A percentile compares a stretch with the other conserved stretches of the same genome.
phyloP scores from a whole-genome alignment of 2,888 invertebrate species.

The Ornithoptera alexandrae region DNA sequence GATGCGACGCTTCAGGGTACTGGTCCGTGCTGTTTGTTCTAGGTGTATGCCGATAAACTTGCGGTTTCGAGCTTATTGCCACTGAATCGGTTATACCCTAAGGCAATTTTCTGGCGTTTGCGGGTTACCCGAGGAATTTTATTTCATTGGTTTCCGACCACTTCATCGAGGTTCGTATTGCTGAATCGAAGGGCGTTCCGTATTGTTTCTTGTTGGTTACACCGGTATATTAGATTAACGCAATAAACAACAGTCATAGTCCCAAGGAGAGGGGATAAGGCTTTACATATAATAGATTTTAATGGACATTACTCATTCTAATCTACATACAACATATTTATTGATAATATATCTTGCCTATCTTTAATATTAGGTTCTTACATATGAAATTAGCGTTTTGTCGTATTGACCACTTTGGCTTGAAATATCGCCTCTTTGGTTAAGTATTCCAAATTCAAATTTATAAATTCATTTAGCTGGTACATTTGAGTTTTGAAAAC shows the following conservation, averaged over 20 bases:
- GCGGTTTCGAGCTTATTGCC: constrained; percentile 15
- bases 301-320: not conserved
- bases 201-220: constrained; percentile 9
- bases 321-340: too few species aligned
- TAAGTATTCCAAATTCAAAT: too few species aligned
- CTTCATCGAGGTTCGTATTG: constrained; percentile 20
- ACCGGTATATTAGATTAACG: constrained; percentile 15
- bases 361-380: too few species aligned
- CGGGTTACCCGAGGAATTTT: constrained; percentile 21
- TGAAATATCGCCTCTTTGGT: too few species aligned
- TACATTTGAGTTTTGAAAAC: too few species aligned
- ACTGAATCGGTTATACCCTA: constrained; percentile 11
- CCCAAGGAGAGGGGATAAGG: too few species aligned
- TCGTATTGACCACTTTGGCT: too few species aligned
- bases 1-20: constrained; percentile 5
- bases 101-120: not conserved
- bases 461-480: too few species aligned
- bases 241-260: not conserved
- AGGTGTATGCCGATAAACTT: constrained; percentile 10
- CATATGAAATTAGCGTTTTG: too few species aligned
- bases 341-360: too few species aligned
- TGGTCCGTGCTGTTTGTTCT: constrained; percentile 6
- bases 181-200: not conserved
- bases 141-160: constrained; percentile 17
- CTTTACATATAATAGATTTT: not conserved